Conservation (phyloP, 2,113 vertebrate species). For the Amphiprion percula region DNA sequence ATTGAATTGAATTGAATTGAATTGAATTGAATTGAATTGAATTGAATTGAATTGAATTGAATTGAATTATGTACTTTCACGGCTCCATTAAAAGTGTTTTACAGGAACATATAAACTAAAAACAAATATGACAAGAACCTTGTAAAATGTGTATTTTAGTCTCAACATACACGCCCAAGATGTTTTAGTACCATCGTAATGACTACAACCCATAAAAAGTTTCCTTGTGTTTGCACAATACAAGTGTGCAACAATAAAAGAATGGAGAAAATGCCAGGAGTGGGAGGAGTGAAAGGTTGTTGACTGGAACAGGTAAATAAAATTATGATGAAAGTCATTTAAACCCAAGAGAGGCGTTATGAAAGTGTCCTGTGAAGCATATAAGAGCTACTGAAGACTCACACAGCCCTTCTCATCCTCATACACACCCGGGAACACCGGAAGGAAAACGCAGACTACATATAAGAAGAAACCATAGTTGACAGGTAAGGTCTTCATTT, state of each 20-base stretch:
- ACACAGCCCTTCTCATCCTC: slow-evolving; percentile 19
- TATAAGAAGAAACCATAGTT: not conserved
- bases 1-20: not conserved
- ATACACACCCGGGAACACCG: slow-evolving; percentile 4
- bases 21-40: not conserved
- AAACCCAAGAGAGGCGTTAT: slow-evolving; percentile 22
- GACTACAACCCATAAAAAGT: slow-evolving; percentile 52
- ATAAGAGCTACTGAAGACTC: slow-evolving; percentile 23
- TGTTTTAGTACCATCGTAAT: slow-evolving; percentile 57
- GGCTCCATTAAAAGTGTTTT: not conserved
- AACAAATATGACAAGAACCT: not conserved
- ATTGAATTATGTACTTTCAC: not conserved
- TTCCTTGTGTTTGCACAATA: slow-evolving; percentile 41
- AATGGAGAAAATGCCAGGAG: slow-evolving; percentile 6
- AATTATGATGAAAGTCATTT: slow-evolving; percentile 31
- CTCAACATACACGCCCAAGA: slow-evolving; percentile 40
- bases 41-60: not conserved
- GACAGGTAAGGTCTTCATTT: slow-evolving; percentile 34
- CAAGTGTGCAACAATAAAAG: slow-evolving; percentile 49
- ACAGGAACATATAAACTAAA: not conserved
- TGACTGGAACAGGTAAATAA: slow-evolving; percentile 33
- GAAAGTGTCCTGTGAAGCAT: slow-evolving; percentile 39
- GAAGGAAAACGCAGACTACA: not conserved
- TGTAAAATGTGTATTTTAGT: slow-evolving; percentile 18
- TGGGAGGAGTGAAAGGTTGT: slow-evolving; percentile 32